phyloP scores from a whole-genome alignment of 2,797 vertebrate genomes.

The Scomberomorus guttatus region DNA sequence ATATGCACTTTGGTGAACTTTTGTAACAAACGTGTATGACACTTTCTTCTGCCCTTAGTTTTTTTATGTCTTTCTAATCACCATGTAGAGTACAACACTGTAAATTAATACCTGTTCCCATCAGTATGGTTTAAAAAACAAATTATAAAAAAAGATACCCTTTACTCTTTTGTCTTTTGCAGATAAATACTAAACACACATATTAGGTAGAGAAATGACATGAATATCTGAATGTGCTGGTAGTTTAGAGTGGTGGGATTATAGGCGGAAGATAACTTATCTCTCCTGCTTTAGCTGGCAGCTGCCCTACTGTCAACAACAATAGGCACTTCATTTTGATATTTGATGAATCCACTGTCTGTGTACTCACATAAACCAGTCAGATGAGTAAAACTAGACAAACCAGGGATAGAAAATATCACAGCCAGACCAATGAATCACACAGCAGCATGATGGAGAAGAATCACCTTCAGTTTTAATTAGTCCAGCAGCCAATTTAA shows the following conservation, averaged over 20 bases:
- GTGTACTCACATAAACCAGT: constrained; percentile 25
- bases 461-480: constrained; percentile 80
- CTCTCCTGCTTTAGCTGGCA: constrained; percentile 30
- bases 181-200: background rate
- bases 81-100: background rate
- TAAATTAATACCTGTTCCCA: background rate
- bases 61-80: background rate
- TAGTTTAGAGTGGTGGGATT: constrained; percentile 20
- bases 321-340: constrained; percentile 39
- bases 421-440: constrained; percentile 64
- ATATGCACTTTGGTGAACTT: background rate
- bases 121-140: background rate
- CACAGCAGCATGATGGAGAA: constrained; percentile 56
- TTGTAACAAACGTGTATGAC: background rate
- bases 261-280: constrained; percentile 14
- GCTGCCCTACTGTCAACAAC: constrained; percentile 22
- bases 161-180: background rate
- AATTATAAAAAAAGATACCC: background rate
- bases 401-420: constrained; percentile 34
- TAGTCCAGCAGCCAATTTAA: constrained; percentile 76
- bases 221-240: background rate
- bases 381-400: constrained; percentile 11
- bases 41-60: background rate
- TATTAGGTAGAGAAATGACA: background rate
- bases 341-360: constrained; percentile 46